Percentiles rank a stretch among this genome's conserved stretches.
phyloP scores from a whole-genome alignment of 1,140 invertebrate genomes.

The Bombus polaris region DNA sequence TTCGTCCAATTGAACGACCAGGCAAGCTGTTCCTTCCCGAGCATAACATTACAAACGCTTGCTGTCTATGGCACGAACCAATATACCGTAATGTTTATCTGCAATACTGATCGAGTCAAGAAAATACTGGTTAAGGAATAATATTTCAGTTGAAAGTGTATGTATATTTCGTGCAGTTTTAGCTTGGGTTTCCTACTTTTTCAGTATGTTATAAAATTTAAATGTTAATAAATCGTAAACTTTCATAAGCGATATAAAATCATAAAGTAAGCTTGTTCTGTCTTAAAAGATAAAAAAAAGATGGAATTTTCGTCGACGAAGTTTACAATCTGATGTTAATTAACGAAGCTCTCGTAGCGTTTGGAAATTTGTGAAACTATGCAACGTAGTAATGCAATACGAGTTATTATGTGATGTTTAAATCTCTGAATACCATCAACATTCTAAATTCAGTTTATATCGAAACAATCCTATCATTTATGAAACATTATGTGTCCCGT shows the following conservation, averaged over 20 bases:
- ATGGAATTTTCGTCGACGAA: too few species aligned
- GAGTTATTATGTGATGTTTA: too few species aligned
- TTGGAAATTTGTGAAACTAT: too few species aligned
- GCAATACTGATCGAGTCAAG: not conserved
- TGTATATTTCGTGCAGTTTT: not conserved
- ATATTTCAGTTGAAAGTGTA: not conserved
- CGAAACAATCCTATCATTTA: too few species aligned
- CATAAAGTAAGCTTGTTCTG: not conserved
- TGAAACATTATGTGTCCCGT: too few species aligned
- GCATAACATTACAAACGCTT: not conserved
- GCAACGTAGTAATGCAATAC: too few species aligned
- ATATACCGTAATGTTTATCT: constrained; percentile 8
- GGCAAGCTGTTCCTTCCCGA: not conserved
- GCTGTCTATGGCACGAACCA: not conserved
- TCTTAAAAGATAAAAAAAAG: too few species aligned
- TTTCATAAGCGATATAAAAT: not conserved
- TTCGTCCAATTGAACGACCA: not conserved
- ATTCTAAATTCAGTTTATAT: too few species aligned
- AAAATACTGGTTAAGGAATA: not conserved
- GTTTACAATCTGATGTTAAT: too few species aligned
- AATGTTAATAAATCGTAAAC: not conserved
- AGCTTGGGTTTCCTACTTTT: not conserved
- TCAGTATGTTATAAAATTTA: not conserved
- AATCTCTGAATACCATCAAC: too few species aligned
- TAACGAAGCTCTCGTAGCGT: too few species aligned